A percentile compares a stretch with the other conserved stretches of the same genome.
These are phyloP conservation scores for Coptodon bakossiorum DNA, from an alignment of 2,113 vertebrate species.

Conservation along the genomic window DNA sequence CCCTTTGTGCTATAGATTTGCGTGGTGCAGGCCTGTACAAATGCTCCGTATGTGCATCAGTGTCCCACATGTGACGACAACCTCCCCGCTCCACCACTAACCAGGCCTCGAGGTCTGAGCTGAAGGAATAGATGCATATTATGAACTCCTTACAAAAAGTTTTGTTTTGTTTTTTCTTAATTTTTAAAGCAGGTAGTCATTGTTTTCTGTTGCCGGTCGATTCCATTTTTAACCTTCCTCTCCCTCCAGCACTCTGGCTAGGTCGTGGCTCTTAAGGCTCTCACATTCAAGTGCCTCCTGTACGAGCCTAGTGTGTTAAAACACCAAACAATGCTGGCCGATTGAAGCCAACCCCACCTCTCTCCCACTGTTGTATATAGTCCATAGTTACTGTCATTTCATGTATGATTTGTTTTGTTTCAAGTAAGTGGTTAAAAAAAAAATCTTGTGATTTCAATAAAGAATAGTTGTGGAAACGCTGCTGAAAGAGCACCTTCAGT, in stretches of 20 bases:
- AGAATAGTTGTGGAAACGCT: conserved; percentile 66
- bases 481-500: conserved; percentile 62
- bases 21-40: conserved; percentile 59
- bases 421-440: conserved; percentile 47
- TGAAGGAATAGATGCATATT: conserved; percentile 41
- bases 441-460: conserved; percentile 69
- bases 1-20: conserved; percentile 47
- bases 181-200: neutral
- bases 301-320: conserved; percentile 45
- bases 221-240: neutral
- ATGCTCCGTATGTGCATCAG: conserved; percentile 50
- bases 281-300: conserved; percentile 69
- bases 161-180: neutral
- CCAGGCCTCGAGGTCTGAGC: neutral
- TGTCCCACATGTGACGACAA: conserved; percentile 28
- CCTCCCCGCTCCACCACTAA: neutral
- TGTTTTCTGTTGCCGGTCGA: conserved; percentile 17
- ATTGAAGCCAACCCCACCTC: conserved; percentile 12
- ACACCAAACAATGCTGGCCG: conserved; percentile 30
- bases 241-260: conserved; percentile 17
- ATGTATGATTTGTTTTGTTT: conserved; percentile 47
- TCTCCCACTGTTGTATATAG: conserved; percentile 59
- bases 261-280: conserved; percentile 57
- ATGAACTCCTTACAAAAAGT: conserved; percentile 3
- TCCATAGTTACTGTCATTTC: conserved; percentile 49